Evolutionary conservation across 2,888 invertebrate genomes (phyloP).

Genomic region (Punctoribates punctum): DNA sequence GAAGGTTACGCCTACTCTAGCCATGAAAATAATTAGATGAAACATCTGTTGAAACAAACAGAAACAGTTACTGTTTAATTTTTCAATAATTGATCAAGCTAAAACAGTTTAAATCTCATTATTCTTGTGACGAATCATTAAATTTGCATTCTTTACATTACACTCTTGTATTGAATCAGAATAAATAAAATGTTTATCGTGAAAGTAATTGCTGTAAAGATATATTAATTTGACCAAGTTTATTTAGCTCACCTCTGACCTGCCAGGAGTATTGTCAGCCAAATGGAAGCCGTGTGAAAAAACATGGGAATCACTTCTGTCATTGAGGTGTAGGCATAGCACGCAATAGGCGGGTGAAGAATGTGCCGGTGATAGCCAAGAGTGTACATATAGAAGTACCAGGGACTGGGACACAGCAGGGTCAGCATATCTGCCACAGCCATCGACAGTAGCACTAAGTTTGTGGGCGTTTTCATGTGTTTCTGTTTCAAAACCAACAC

Average conservation of each 20-base stretch:
- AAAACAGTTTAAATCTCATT: too few species aligned
- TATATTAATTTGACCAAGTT: not conserved
- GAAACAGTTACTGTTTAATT: too few species aligned
- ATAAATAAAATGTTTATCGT: too few species aligned
- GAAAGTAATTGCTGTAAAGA: too few species aligned
- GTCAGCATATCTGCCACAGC: conserved; percentile 92
- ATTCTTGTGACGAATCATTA: too few species aligned
- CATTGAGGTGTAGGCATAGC: conserved; percentile 66
- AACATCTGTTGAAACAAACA: too few species aligned
- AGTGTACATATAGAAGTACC: conserved; percentile 87
- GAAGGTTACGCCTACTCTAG: too few species aligned
- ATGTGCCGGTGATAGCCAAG: conserved; percentile 72
- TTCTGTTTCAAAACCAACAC: conserved; percentile 84
- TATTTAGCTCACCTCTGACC: conserved; percentile 66
- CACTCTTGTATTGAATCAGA: too few species aligned
- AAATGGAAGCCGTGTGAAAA: conserved; percentile 90
- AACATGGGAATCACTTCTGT: conserved; percentile 67
- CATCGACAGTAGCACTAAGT: conserved; percentile 86
- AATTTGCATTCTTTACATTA: too few species aligned
- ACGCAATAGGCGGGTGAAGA: conserved; percentile 68
- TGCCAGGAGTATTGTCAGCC: conserved; percentile 84
- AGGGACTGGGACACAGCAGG: conserved; percentile 80
- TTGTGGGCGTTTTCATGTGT: conserved; percentile 88
- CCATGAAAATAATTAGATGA: too few species aligned
- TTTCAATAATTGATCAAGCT: too few species aligned